Base-by-base conservation (phyloP, 2,888 invertebrate genomes). In the Neoaliturus tenellus region DNA sequence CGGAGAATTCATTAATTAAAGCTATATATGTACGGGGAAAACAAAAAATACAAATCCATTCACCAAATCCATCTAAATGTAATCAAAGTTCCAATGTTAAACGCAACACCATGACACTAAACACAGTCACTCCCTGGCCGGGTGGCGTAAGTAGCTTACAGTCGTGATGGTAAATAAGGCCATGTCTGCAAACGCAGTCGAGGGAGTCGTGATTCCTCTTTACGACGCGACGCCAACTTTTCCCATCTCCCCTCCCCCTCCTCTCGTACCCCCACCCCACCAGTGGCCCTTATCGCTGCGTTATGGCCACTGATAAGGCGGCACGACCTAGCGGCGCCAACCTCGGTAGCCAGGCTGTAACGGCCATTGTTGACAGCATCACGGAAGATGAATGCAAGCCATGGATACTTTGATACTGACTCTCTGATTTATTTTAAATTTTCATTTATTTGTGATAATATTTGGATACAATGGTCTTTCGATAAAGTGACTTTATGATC, bases 141-240 rank as follows among this genome's bases (percentile, higher is more conserved):
- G 2, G 10, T 51, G 51, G 51, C 51, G 28, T 62, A 62, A 62
- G 62, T 62, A 62, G 62, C 62, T 62, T 62, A 62, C 28, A 39
- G 48, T 28, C 39, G 25, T 75, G 39, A 75, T 75, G 35, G 78
- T 55, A 48, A 78, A 78, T 35, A 48, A 78, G 48, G 55, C 78
- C 48, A 55, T 78, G 78, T 51, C 51, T 78, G 78, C 48, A 78
- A 78, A 55, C 55, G 78, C 55, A 55, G 78, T 28, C 78, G 10
- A 23, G 78, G 78, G 78, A 48, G 75, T 75, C 75, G 78, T 78
- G 78, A 78, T 78, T 78, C 78, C 55, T 35, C 48, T 78, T 78
- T 78, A 78, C 55, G 78, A 78, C n/a, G 48, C 55, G 78, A 78
- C n/a, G 48, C 48, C 78, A 78, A 78, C 78, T 78, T 78, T 78